Conservation (phyloP, 1,140 invertebrate genomes). For the Portunus trituberculatus region DNA sequence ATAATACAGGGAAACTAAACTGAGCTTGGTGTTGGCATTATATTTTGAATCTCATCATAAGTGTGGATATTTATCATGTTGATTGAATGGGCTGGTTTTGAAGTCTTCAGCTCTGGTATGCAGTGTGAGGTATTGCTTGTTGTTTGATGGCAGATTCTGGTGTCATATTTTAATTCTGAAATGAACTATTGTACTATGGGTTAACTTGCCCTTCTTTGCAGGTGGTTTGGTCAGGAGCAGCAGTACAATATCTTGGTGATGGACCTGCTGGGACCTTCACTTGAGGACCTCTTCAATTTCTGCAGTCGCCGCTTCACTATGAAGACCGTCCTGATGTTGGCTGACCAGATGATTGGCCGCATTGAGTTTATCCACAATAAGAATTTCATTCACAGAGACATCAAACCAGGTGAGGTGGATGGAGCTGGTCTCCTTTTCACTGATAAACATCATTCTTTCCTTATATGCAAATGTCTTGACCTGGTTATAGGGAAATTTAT, state of each 20-base stretch:
- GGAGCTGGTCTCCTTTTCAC: background rate
- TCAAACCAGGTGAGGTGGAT: constrained; percentile 79
- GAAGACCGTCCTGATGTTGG: constrained; percentile 86
- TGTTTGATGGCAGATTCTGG: too few species aligned
- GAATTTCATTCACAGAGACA: constrained; percentile 85
- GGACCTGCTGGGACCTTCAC: constrained; percentile 85
- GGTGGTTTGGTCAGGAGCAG: constrained; percentile 84
- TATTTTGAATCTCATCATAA: too few species aligned
- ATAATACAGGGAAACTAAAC: too few species aligned
- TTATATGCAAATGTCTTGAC: too few species aligned
- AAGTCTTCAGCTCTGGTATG: too few species aligned
- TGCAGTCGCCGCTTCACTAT: constrained; percentile 85
- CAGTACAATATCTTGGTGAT: constrained; percentile 86
- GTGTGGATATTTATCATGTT: too few species aligned
- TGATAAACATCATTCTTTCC: too few species aligned
- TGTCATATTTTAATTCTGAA: background rate
- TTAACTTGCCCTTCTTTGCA: constrained; percentile 69
- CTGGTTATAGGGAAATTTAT: too few species aligned
- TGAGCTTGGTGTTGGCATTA: too few species aligned
- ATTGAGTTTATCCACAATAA: constrained; percentile 86
- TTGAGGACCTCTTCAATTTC: constrained; percentile 86
- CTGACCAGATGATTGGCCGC: constrained; percentile 84
- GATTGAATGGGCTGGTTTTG: too few species aligned
- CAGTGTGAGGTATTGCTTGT: too few species aligned
- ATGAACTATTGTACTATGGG: background rate